Conservation (phyloP, 1,140 invertebrate species). For the Meteorus sp. region DNA sequence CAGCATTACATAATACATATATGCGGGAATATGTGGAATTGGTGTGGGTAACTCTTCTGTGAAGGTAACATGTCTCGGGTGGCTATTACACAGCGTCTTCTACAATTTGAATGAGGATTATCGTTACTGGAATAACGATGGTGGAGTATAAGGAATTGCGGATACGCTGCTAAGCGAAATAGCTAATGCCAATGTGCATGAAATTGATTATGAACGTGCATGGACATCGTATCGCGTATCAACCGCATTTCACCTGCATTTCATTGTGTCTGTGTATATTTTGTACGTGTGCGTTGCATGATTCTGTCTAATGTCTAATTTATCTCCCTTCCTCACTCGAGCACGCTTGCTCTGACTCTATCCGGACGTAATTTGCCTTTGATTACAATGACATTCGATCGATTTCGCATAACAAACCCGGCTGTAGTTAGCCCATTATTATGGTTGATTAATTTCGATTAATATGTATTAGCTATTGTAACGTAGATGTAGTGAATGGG, state of each 20-base stretch:
- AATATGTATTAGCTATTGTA: slow-evolving; percentile 14
- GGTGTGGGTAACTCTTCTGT: too few relatives aligned
- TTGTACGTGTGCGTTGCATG: too few relatives aligned
- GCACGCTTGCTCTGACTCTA: neutral
- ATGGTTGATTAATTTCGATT: slow-evolving; percentile 18
- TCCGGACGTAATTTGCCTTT: slow-evolving; percentile 23
- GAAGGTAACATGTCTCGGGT: slow-evolving; percentile 4
- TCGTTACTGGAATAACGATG: too few relatives aligned
- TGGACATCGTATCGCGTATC: too few relatives aligned
- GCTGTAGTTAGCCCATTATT: slow-evolving; percentile 11
- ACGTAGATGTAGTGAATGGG: too few relatives aligned
- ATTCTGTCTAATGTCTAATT: neutral
- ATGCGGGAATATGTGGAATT: too few relatives aligned
- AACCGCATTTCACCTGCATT: too few relatives aligned
- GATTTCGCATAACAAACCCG: slow-evolving; percentile 10
- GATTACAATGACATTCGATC: slow-evolving; percentile 19
- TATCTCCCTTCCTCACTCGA: neutral
- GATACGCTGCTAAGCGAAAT: neutral
- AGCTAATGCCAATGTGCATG: neutral
- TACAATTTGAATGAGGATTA: slow-evolving; percentile 7
- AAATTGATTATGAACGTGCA: slow-evolving; percentile 18
- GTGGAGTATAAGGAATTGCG: neutral
- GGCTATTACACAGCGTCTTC: neutral
- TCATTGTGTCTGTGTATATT: too few relatives aligned
- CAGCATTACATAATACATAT: too few relatives aligned